These are phyloP conservation scores for Eubasilissa splendida DNA, from an alignment of 2,888 invertebrate species.

Conservation along the genomic window DNA sequence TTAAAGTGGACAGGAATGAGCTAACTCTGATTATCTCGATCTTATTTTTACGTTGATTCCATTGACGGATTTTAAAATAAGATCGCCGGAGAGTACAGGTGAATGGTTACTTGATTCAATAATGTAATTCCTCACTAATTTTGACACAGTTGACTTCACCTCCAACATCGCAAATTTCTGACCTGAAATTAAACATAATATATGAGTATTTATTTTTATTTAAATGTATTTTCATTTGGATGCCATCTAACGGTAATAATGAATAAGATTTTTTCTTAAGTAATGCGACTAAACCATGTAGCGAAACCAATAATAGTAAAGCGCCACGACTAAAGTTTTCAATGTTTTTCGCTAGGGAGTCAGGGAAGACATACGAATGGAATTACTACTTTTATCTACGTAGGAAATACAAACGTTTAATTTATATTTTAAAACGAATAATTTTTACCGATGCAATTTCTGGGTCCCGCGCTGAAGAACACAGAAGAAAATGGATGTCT, in stretches of 20 bases:
- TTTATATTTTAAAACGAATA: background rate
- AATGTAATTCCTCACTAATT: conserved; percentile 55
- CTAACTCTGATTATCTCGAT: conserved; percentile 34
- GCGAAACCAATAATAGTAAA: too few species aligned
- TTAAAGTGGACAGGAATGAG: too few species aligned
- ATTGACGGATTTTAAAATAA: conserved; percentile 50
- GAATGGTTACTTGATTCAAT: conserved; percentile 44
- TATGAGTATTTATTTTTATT: background rate
- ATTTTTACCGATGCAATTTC: conserved; percentile 55
- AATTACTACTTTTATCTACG: too few species aligned
- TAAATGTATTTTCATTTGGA: background rate
- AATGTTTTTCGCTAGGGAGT: background rate
- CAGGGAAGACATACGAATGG: too few species aligned
- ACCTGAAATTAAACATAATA: conserved; percentile 45
- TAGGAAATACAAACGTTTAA: too few species aligned
- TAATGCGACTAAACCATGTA: too few species aligned
- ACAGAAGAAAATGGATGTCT: conserved; percentile 49
- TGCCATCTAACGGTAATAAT: background rate
- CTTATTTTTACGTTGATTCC: conserved; percentile 45
- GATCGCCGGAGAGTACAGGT: conserved; percentile 45
- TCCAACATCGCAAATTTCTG: conserved; percentile 60
- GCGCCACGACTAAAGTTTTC: background rate
- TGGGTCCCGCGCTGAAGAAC: conserved; percentile 55
- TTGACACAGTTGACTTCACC: conserved; percentile 57
- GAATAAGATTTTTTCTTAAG: background rate